These are phyloP conservation scores for Trichomalopsis sarcophagae DNA, from an alignment of 1,140 invertebrate species.

Conservation along the genomic window DNA sequence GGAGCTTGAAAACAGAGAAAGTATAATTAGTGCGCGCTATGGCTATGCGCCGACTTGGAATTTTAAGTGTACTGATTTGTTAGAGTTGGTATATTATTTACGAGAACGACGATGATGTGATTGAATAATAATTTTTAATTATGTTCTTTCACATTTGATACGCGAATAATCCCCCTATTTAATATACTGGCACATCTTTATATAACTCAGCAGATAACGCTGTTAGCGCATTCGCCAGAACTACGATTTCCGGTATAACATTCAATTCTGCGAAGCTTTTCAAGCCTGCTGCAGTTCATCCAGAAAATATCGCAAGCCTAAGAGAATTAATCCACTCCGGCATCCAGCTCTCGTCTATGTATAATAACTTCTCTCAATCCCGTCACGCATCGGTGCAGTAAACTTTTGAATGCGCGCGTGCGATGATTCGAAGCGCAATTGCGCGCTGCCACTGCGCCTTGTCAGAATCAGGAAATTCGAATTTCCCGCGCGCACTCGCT, in stretches of 20 bases:
- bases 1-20: not conserved
- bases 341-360: not conserved
- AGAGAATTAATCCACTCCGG: not conserved
- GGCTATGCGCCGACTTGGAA: not conserved
- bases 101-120: no score
- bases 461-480: not conserved
- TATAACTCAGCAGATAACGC: no score
- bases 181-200: no score
- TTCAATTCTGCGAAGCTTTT: not conserved
- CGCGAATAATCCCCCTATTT: no score
- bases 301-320: not conserved
- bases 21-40: not conserved
- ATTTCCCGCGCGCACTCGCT: not conserved
- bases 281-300: not conserved
- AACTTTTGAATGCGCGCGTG: not conserved
- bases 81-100: no score
- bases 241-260: not conserved
- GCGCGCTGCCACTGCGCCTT: not conserved
- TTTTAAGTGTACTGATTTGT: no score
- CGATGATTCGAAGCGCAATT: not conserved
- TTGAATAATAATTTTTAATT: no score
- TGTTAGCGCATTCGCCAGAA: no score
- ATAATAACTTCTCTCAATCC: not conserved
- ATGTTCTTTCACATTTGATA: no score
- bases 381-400: not conserved